Evolutionary conservation across 2,113 vertebrate species (phyloP), one percentile per base, ranked within the genome.

Genomic region (Lagopus leucura): DNA sequence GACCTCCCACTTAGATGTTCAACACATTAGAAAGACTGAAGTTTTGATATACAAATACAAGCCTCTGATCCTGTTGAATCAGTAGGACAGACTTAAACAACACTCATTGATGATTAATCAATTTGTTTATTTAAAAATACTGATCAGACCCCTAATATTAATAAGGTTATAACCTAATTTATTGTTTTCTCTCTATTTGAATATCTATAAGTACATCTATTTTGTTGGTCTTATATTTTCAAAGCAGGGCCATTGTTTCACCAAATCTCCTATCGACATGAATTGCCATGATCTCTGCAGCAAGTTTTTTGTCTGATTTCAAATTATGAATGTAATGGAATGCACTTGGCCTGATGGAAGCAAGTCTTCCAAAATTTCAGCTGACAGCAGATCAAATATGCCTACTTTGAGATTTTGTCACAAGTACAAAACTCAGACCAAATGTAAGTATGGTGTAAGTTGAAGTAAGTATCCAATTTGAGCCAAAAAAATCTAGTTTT

Each of bases 41-140:
- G 38, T 32, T 40, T 73, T 73, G 27, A 28, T 55, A 55, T 28
- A 24, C 40, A 55, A 57, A 55, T 38, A 73, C 38, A 17, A 32
- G 30, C 20, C 14, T 42, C 14, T 73, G 25, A 54, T 54, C 28
- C 27, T 32, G 36, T 2, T 7, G 52, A 54, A 42, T 73, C 38
- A 73, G 16, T 30, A 19, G 36, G 10, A 42, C 21, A 24, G 52
- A 55, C 28, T 9, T 57, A 24, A 73, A 17, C 14, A 38, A 57
- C 30, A 21, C 28, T 32, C 42, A 10, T n/a, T 28, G 34, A 61
- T 67, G 9, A 19, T 47, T 60, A 82, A 87, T 42, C 0, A 0
- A 73, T 85, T 38, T 52, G 52, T 79, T 79, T 1, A 73, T 73
- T 85, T 5, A 30, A 19, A 87, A 85, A 61, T 82, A 87, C 25